A percentile compares a stretch with the other conserved stretches of the same genome.
phyloP scores from a whole-genome alignment of 2,888 invertebrate species.

The Osmoderma eremita region DNA sequence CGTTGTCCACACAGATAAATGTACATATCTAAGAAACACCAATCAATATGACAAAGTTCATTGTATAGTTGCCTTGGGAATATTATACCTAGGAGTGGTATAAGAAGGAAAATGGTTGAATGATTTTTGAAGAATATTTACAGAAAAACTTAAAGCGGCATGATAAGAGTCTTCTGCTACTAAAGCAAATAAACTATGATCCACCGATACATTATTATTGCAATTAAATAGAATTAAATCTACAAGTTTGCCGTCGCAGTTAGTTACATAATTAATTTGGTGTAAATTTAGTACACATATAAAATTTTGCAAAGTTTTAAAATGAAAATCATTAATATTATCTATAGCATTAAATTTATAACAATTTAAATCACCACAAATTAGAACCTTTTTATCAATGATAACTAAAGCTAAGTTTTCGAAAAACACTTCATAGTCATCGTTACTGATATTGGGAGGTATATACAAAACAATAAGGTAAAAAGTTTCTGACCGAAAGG shows the following conservation, averaged over 20 bases:
- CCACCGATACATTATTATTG: background rate
- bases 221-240: background rate
- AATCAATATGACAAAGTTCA: no score
- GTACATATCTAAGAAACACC: no score
- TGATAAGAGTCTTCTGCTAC: background rate
- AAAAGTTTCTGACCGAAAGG: background rate
- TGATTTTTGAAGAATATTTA: no score
- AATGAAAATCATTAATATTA: no score
- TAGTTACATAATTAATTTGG: background rate
- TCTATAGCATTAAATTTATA: no score
- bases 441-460: background rate
- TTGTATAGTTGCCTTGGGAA: no score
- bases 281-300: no score
- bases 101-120: no score
- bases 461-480: background rate
- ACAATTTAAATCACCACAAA: no score
- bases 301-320: no score
- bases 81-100: no score
- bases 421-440: background rate
- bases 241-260: background rate
- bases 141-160: background rate
- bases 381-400: background rate
- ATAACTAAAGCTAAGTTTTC: background rate
- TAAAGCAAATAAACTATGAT: background rate
- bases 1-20: no score